Percentiles rank a stretch among this genome's conserved stretches.
phyloP scores from a whole-genome alignment of 1,140 invertebrate species.

The Gonioctena quinquepunctata region DNA sequence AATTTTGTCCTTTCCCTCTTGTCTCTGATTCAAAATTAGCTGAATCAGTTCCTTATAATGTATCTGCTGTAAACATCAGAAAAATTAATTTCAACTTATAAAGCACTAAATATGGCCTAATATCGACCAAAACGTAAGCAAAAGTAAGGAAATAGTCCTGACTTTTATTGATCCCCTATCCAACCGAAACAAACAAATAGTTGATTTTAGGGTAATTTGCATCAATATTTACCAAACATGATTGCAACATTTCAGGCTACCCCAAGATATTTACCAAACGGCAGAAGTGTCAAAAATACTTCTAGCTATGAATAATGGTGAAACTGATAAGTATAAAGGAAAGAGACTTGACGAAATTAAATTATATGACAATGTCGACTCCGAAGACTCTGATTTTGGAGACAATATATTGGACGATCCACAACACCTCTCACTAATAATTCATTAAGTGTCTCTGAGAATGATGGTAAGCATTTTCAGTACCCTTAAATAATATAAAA shows the following conservation, averaged over 20 bases:
- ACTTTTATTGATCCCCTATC: background rate
- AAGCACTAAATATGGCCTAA: background rate
- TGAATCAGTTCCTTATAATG: no score
- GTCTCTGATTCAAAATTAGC: no score
- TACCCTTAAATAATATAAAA: no score
- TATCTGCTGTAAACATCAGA: no score
- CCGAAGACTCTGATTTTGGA: background rate
- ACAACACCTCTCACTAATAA: no score
- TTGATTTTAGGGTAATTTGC: background rate
- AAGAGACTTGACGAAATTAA: constrained; percentile 7
- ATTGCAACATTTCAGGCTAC: background rate
- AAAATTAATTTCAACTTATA: no score
- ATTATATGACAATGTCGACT: constrained; percentile 50
- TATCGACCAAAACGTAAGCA: background rate
- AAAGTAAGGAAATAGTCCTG: background rate
- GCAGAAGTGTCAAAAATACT: constrained; percentile 11
- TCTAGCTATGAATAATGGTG: background rate
- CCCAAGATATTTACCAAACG: constrained; percentile 12
- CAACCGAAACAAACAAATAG: background rate
- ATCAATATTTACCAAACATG: background rate
- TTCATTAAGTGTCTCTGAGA: no score
- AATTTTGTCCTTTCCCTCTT: no score
- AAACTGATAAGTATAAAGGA: background rate
- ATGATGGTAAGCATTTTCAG: no score
- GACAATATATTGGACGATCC: no score